Percentiles rank a stretch among this genome's conserved stretches.
Evolutionary conservation across 2,888 invertebrate species (phyloP).

Genomic region (Diarsia brunnea): DNA sequence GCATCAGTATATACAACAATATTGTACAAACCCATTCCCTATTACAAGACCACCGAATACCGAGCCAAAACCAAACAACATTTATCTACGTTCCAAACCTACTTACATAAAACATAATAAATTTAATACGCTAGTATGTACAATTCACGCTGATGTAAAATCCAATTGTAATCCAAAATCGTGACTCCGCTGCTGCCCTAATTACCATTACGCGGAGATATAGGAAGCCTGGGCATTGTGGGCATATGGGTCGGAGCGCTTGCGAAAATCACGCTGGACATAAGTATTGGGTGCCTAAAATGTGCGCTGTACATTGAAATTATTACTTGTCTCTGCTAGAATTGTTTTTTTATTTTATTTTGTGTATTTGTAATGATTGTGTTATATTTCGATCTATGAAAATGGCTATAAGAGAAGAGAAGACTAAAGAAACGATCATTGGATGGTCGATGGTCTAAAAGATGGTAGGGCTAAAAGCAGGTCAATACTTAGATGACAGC

Average conservation of each 20-base stretch:
- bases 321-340: no score
- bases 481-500: background rate
- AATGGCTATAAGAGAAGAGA: no score
- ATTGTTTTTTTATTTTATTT: no score
- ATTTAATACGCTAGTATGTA: slow-evolving; percentile 30
- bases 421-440: background rate
- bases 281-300: slow-evolving; percentile 50
- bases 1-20: background rate
- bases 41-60: background rate
- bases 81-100: background rate
- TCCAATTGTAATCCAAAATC: slow-evolving; percentile 65
- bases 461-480: background rate
- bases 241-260: slow-evolving; percentile 71
- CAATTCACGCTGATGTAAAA: slow-evolving; percentile 51
- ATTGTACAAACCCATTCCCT: background rate
- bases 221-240: slow-evolving; percentile 72
- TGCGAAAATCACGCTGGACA: slow-evolving; percentile 66
- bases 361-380: background rate
- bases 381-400: background rate
- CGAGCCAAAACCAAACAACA: background rate
- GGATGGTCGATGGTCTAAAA: background rate
- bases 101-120: slow-evolving; percentile 25
- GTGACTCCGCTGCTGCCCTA: slow-evolving; percentile 73
- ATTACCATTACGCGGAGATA: slow-evolving; percentile 72
- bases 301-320: slow-evolving; percentile 17